Evolutionary conservation across 2,113 vertebrate species (phyloP).

Genomic region (Paralichthys olivaceus): DNA sequence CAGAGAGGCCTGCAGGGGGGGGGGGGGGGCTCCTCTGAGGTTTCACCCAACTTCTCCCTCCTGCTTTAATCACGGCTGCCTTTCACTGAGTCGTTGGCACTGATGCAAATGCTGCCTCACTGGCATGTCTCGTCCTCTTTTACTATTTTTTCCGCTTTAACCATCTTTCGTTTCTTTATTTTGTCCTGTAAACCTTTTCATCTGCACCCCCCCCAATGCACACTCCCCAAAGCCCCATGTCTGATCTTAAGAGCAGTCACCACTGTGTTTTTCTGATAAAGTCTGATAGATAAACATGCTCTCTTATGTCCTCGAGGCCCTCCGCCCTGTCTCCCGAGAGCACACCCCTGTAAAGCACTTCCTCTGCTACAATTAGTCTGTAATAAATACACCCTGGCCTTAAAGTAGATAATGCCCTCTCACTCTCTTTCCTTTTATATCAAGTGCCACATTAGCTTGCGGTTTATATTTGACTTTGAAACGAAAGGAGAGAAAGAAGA

Average conservation of each 20-base stretch:
- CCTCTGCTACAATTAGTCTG: slow-evolving; percentile 79
- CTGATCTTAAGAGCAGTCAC: slow-evolving; percentile 78
- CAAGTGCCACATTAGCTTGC: not conserved
- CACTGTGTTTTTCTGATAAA: slow-evolving; percentile 80
- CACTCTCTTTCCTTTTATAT: slow-evolving; percentile 28
- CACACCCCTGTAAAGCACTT: slow-evolving; percentile 78
- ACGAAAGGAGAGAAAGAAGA: slow-evolving; percentile 28
- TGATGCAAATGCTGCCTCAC: slow-evolving; percentile 25
- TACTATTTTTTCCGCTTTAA: slow-evolving; percentile 22
- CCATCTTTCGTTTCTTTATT: slow-evolving; percentile 59
- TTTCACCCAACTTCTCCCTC: slow-evolving; percentile 64
- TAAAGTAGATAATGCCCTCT: slow-evolving; percentile 71
- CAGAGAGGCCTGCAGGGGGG: slow-evolving; percentile 33
- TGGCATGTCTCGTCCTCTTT: slow-evolving; percentile 56
- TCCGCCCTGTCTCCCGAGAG: slow-evolving; percentile 79
- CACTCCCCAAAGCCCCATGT: slow-evolving; percentile 38
- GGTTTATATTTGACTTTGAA: slow-evolving; percentile 35
- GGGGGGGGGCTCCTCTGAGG: slow-evolving; percentile 39
- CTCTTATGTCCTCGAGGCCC: slow-evolving; percentile 74
- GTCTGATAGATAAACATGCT: slow-evolving; percentile 81
- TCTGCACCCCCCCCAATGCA: not conserved
- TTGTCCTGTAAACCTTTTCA: slow-evolving; percentile 58
- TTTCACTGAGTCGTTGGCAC: slow-evolving; percentile 55
- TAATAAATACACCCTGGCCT: slow-evolving; percentile 81
- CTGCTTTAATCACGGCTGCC: slow-evolving; percentile 67